These are phyloP conservation scores for Caenorhabditis remanei DNA, from an alignment of 1,140 invertebrate species.

Conservation along the genomic window DNA sequence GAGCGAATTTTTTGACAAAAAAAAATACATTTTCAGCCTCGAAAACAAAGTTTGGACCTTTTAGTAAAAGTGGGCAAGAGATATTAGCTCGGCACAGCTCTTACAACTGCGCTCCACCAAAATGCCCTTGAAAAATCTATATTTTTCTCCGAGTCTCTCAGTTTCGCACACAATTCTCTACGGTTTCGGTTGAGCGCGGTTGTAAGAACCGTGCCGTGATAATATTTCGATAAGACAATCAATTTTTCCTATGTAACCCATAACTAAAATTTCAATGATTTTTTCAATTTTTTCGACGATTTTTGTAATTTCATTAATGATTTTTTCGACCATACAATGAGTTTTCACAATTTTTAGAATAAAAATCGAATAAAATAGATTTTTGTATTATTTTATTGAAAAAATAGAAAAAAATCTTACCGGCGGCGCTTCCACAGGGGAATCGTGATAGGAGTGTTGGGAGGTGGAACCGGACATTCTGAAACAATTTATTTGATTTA, in stretches of 20 bases:
- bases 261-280: too few species aligned
- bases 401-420: background rate
- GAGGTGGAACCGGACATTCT: constrained; percentile 36
- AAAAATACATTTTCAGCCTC: too few species aligned
- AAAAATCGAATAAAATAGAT: too few species aligned
- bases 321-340: background rate
- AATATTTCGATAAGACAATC: background rate
- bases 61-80: background rate
- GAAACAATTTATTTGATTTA: background rate
- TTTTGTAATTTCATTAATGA: too few species aligned
- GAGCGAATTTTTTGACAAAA: too few species aligned
- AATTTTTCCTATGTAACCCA: too few species aligned
- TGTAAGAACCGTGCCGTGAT: too few species aligned
- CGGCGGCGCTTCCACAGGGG: constrained; percentile 1
- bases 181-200: too few species aligned
- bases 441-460: constrained; percentile 40
- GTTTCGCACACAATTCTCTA: too few species aligned
- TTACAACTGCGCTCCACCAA: too few species aligned
- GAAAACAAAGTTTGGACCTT: too few species aligned
- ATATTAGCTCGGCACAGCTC: background rate
- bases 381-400: background rate
- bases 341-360: background rate
- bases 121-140: background rate
- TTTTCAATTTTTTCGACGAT: too few species aligned
- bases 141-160: background rate